A percentile compares a stretch with the other conserved stretches of the same genome.
phyloP scores from a whole-genome alignment of 1,140 invertebrate species.

The Lasaia peninsularis region DNA sequence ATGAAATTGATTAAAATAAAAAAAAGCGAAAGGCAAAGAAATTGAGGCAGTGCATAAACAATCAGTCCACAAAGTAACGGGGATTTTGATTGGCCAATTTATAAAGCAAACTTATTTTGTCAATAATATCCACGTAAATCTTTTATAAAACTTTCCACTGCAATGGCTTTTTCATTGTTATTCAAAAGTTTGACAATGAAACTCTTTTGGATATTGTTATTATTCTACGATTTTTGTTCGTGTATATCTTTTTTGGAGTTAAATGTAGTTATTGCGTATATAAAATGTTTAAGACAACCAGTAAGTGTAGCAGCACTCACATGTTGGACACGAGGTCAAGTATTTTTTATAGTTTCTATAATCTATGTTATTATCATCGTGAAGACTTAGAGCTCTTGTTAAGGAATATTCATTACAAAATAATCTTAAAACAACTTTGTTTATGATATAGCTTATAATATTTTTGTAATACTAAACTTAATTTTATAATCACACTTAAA shows the following conservation, averaged over 20 bases:
- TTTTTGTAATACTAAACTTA: too few species aligned
- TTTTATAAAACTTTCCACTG: neutral
- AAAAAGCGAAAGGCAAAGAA: neutral
- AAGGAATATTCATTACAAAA: too few species aligned
- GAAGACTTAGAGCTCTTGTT: too few species aligned
- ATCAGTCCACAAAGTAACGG: neutral
- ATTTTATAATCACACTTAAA: too few species aligned
- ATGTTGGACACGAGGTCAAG: neutral
- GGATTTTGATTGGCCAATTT: slow-evolving; percentile 10
- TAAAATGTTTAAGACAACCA: neutral
- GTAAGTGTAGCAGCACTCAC: neutral
- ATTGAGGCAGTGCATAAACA: neutral
- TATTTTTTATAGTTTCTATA: neutral
- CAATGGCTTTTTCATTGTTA: neutral
- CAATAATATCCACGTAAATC: neutral
- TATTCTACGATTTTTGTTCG: neutral
- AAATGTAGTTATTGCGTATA: neutral
- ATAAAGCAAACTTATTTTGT: slow-evolving; percentile 8
- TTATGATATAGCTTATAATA: too few species aligned
- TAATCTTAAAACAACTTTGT: too few species aligned
- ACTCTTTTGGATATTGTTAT: neutral
- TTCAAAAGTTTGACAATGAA: neutral
- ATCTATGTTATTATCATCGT: too few species aligned
- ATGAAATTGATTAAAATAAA: neutral
- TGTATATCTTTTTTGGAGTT: neutral